Conservation (phyloP, 1,140 invertebrate genomes). For the Calephelis virginiensis region DNA sequence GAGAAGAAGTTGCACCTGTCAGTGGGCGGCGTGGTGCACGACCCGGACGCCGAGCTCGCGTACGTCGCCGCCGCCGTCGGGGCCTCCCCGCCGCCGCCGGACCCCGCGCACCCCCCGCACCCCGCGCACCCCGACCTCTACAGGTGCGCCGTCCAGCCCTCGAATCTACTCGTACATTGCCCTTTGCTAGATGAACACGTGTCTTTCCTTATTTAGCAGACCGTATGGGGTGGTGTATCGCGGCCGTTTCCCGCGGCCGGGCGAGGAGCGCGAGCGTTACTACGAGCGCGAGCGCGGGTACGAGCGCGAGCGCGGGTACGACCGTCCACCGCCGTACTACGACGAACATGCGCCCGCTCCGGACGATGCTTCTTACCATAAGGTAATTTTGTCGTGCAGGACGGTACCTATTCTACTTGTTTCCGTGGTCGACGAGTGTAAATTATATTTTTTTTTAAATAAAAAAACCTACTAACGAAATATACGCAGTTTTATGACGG, state of each 20-base stretch:
- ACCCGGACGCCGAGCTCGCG: constrained; percentile 89
- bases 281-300: constrained; percentile 53
- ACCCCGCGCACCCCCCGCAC: constrained; percentile 36
- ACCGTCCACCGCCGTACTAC: constrained; percentile 54
- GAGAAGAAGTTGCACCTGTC: constrained; percentile 96
- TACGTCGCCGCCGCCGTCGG: constrained; percentile 70
- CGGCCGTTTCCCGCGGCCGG: constrained; percentile 44
- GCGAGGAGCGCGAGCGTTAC: constrained; percentile 43
- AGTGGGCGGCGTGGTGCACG: constrained; percentile 79
- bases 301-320: constrained; percentile 50
- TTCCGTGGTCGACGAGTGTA: background rate
- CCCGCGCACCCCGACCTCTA: constrained; percentile 47
- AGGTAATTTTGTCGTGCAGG: constrained; percentile 36
- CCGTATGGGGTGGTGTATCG: constrained; percentile 62
- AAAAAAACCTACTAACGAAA: too few relatives aligned
- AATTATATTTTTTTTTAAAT: too few relatives aligned
- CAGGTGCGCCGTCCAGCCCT: too few relatives aligned
- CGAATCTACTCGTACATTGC: too few relatives aligned
- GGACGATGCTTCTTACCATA: constrained; percentile 58
- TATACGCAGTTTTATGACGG: too few relatives aligned
- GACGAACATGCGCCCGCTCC: constrained; percentile 49
- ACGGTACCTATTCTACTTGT: too few relatives aligned
- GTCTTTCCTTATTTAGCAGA: constrained; percentile 19
- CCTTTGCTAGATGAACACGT: too few relatives aligned
- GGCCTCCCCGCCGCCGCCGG: constrained; percentile 50